Evolutionary conservation across 2,797 vertebrate genomes (phyloP).

Genomic region (Semotilus atromaculatus): DNA sequence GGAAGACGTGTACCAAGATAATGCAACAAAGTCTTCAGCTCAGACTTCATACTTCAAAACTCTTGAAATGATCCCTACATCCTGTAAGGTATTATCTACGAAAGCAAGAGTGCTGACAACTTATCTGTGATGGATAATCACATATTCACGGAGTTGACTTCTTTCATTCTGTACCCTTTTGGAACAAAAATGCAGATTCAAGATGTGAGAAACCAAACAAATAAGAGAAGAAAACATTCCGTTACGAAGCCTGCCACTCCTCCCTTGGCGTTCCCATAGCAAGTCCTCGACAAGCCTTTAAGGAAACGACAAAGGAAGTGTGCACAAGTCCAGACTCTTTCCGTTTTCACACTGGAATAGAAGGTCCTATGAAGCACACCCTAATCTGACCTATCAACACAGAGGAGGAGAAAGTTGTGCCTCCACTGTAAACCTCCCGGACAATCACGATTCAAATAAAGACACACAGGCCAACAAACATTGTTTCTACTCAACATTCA

Average conservation of each 20-base stretch:
- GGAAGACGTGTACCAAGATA: constrained; percentile 59
- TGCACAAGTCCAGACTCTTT: constrained; percentile 71
- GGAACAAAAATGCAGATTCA: neutral
- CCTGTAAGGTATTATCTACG: neutral
- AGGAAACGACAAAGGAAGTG: constrained; percentile 81
- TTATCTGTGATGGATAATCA: constrained; percentile 30
- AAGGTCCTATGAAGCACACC: constrained; percentile 49
- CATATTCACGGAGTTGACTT: constrained; percentile 5
- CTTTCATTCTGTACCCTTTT: neutral
- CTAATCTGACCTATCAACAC: constrained; percentile 56
- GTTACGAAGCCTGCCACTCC: constrained; percentile 40
- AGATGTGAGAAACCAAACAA: constrained; percentile 5
- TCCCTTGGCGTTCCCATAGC: constrained; percentile 39
- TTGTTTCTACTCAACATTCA: constrained; percentile 10
- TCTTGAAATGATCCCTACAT: constrained; percentile 19
- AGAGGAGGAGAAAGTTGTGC: constrained; percentile 47
- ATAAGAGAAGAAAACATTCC: neutral
- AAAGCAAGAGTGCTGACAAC: neutral
- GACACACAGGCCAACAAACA: neutral
- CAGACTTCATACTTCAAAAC: constrained; percentile 23
- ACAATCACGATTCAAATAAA: neutral
- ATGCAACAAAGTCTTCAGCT: constrained; percentile 38
- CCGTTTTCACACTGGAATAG: constrained; percentile 68
- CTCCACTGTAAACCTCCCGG: constrained; percentile 12
- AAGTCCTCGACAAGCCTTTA: constrained; percentile 60